Evolutionary conservation across 1,140 invertebrate genomes (phyloP), one percentile per base, ranked within the genome.

Genomic region (Zaprionus camerounensis): DNA sequence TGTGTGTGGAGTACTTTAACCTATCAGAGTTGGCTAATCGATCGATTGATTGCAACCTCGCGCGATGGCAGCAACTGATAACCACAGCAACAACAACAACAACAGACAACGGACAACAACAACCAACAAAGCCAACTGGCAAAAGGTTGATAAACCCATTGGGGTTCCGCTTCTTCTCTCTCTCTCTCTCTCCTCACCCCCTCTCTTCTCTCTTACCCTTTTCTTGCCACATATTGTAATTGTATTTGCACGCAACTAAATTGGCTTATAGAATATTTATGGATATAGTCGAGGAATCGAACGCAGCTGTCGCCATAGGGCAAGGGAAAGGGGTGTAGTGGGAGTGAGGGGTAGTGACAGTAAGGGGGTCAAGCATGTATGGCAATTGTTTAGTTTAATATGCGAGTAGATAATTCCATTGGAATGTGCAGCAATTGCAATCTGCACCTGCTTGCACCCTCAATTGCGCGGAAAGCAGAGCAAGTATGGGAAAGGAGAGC

Each of bases 261-360:
- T 85, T 84, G 81, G 78, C 67, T 69, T 86, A 82, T 87, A 73
- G 49, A 86, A 86, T 87, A 87, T 87, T 86, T 86, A 86, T 87
- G 83, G 71, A 66, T 67, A 76, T 85, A 31, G 58, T n/a, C 71
- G 46, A 57, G 31, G 46, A 53, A 76, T 63, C 55, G 41, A 76
- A 46, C 51, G 63, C 74, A 78, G 82, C 82, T 71, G 76, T 78
- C 56, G 57, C 51, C 51, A 38, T 26, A 9, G 2, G 22, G 36
- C n/a, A n/a, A 38, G n/a, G 34, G 13, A 53, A 34, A 15, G 22
- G 4, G 17, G 31, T 11, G 13, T 1, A 7, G 34, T 7, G 6
- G 3, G 2, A 15, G 26, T 22, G 12, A 20, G 17, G 1, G 9
- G 20, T 9, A 6, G n/a, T 17, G n/a, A 12, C 17, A 22, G 20